Conservation (phyloP, 2,797 vertebrate species). For the Manis crassicaudata region DNA sequence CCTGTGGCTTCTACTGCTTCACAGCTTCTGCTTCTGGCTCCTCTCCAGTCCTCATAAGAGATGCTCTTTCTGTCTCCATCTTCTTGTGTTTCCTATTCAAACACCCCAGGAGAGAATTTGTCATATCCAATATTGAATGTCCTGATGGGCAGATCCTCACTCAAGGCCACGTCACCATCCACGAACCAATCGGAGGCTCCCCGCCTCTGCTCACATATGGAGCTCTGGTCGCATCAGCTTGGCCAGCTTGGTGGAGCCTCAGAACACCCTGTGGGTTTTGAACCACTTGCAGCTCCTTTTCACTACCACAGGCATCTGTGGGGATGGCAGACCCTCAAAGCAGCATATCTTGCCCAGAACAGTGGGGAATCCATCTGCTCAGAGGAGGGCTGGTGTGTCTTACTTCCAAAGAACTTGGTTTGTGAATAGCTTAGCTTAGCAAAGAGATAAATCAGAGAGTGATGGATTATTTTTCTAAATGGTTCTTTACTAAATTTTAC, state of each 20-base stretch:
- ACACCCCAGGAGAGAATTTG: not conserved
- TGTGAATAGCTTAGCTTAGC: conserved; percentile 46
- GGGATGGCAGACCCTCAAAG: not conserved
- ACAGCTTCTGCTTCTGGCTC: not conserved
- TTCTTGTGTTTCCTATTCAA: not conserved
- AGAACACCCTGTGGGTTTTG: not conserved
- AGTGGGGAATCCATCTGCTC: conserved; percentile 4
- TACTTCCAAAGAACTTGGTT: conserved; percentile 41
- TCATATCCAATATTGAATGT: not conserved
- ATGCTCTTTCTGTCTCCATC: not conserved
- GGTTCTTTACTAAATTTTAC: conserved; percentile 51
- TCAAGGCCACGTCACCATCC: fast-evolving
- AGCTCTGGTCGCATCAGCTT: not conserved
- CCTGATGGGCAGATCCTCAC: not conserved
- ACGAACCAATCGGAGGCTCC: fast-evolving
- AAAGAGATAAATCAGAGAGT: conserved; percentile 41
- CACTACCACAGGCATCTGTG: not conserved
- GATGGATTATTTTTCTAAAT: conserved; percentile 59
- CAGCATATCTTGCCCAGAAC: not conserved
- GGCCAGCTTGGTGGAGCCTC: not conserved
- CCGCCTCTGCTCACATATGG: not conserved
- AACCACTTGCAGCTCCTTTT: not conserved
- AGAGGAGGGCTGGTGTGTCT: not conserved
- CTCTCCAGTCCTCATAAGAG: not conserved
- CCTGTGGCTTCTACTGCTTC: fast-evolving